Base-by-base conservation (phyloP, 2,888 invertebrate species). In the Tetropium fuscum region DNA sequence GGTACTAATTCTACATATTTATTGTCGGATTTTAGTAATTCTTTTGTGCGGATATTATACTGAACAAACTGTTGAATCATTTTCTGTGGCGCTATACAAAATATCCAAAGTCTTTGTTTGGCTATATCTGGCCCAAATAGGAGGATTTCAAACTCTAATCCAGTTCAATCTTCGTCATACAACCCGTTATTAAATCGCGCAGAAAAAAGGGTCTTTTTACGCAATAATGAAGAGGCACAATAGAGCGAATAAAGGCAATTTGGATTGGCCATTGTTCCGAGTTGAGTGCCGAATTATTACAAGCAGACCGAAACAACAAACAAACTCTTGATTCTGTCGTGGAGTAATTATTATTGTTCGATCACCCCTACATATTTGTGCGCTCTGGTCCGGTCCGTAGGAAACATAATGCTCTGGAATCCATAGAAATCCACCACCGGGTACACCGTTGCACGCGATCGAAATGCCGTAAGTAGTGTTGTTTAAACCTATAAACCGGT, bases 371-470 rank as follows among this genome's bases (percentile, higher is more conserved):
- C 51, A 34, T 53, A 40, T 56, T 45, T 60, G 40, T 54, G 60
- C 60, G 57, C 34, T 60, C 53, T 57, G 64, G 63, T 60, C 47
- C 60, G 45, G 54, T 60, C 47, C 60, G 45, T 57, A 64, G 41
- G 67, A 68, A 66, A 69, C 53, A 68, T 59, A 69, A 69, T 66
- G 68, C 66, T 58, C 49, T 32, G 58, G 67, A 69, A 69, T 68
- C 67, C 69, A 63, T 69, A 69, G 63, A 68, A 69, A 66, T 60
- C 51, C 34, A 54, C 59, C 57, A 53, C 43, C 43, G 54, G 54
- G 65, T 61, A 58, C 62, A 61, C n/a, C 58, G 60, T 67, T 65
- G 66, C 64, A 65, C 62, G 64, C 64, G 64, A 66, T 64, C 61
- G 44, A 44, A 53, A 40, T 40, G 41, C 10, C 19, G 7, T 11